Base-by-base conservation (phyloP, 2,888 invertebrate species). In the Agrypnus murinus region DNA sequence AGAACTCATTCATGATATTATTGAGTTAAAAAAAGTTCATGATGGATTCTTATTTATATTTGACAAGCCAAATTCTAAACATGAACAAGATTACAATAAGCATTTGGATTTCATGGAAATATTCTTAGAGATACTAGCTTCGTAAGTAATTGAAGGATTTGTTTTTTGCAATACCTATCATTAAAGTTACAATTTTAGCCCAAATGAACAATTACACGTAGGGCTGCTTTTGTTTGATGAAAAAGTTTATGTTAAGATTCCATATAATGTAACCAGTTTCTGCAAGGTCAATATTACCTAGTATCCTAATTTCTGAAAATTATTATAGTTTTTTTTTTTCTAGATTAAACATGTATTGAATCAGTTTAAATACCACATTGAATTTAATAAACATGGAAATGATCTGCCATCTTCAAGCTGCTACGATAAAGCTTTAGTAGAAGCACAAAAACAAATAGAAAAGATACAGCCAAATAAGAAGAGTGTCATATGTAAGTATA, bases 31-130 rank as follows among this genome's bases (percentile, higher is more conserved):
- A 14, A 55, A 55, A 9, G 14, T 34, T 17, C 38, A 55, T 34
- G n/a, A 34, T 34, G 55, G 55, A 34, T 10, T 34, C 9, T 34
- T 55, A n/a, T 55, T 55, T 36, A 17, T 55, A 17, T 34, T 55
- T 10, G 55, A 34, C 14, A 38, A 32, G 14, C 34, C 55, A 9
- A 10, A 34, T 55, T 15, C 19, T 34, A 14, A 7, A 34, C 12
- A 32, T 34, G 15, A 53, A 6, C 15, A 7, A 53, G 6, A 32
- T 1, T 1, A 10, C 8, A 5, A 36, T 15, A 55, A 55, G 4
- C 55, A 55, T 14, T 17, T 55, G 4, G 15, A 32, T 2, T 55
- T 55, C 12, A 38, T 55, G 38, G 55, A 36, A 34, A 2, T 3
- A 10, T 1, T 36, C 2, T 6, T 55, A 34, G 12, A 55, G n/a